phyloP scores from a whole-genome alignment of 2,113 vertebrate genomes.

The Actenoides hombroni region DNA sequence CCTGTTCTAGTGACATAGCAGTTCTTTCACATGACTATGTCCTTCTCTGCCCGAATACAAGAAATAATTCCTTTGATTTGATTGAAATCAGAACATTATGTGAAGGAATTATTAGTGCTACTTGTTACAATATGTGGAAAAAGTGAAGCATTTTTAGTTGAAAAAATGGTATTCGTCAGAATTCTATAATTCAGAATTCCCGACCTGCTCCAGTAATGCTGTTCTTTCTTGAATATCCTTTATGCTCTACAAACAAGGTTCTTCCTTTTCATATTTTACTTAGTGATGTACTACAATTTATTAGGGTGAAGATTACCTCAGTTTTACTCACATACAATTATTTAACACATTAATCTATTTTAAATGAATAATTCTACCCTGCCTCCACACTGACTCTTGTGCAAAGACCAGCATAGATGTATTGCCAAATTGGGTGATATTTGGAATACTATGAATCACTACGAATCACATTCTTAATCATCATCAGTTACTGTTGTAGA shows the following conservation, averaged over 20 bases:
- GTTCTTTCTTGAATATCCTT: not conserved
- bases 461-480: not conserved
- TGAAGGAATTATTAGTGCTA: not conserved
- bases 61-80: not conserved
- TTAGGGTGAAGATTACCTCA: not conserved
- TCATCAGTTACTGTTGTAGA: not conserved
- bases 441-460: not conserved
- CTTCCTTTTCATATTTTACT: not conserved
- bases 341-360: not conserved
- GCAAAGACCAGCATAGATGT: not conserved
- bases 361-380: not conserved
- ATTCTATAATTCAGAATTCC: not conserved
- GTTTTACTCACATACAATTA: not conserved
- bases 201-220: not conserved
- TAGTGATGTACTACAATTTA: not conserved
- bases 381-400: not conserved
- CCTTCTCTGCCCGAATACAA: not conserved
- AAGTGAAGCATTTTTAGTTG: not conserved
- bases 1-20: not conserved
- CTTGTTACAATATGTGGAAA: not conserved
- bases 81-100: not conserved
- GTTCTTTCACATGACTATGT: rapidly evolving
- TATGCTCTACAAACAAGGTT: not conserved
- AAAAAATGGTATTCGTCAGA: not conserved
- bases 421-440: not conserved